Evolutionary conservation across 2,888 invertebrate species (phyloP), one percentile per base, ranked within the genome.

Genomic region (Lepidocyrtoides sp.): DNA sequence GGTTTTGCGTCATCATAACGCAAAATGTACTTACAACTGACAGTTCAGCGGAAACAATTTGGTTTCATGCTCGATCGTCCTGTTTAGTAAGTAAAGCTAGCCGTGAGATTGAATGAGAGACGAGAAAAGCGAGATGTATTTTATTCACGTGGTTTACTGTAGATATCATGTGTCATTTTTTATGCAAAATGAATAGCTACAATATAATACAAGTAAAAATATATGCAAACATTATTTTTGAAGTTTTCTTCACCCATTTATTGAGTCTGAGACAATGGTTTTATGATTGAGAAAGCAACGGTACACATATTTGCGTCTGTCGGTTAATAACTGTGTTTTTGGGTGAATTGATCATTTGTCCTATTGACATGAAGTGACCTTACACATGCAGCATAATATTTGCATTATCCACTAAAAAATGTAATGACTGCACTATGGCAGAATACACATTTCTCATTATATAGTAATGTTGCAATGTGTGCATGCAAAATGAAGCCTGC

Each of bases 1-100:
- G 79, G 87, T 87, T 87, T 75, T 86, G 41, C 44, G 72, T 44
- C 72, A 44, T 72, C 44, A 44, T 23, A 12, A 72, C n/a, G 17
- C 66, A 29, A 60, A 26, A 26, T 26, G 26, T 36, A 8, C 10
- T 8, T 57, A 20, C 17, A 5, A 7, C 23, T 17, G 57, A n/a
- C 57, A 23, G 17, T 23, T 57, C 8, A 63, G 29, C 63, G 63
- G 63, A 63, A 29, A 63, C 29, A 32, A 29, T 77, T 77, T 77
- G 5, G 48, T 10, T 44, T 63, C 5, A 12, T 63, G n/a, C n/a
- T 63, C 29, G n/a, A 14, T 51, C n/a, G 14, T 51, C 8, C 4
- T 44, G 14, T 51, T 51, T 51, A n/a, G 3, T n/a, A 14, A 2
- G 12, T 12, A 3, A 36, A 36, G 7, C 2, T 26, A 10, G 26